Conservation (phyloP, 2,888 invertebrate genomes). For the Acrocyrtus sp. region DNA sequence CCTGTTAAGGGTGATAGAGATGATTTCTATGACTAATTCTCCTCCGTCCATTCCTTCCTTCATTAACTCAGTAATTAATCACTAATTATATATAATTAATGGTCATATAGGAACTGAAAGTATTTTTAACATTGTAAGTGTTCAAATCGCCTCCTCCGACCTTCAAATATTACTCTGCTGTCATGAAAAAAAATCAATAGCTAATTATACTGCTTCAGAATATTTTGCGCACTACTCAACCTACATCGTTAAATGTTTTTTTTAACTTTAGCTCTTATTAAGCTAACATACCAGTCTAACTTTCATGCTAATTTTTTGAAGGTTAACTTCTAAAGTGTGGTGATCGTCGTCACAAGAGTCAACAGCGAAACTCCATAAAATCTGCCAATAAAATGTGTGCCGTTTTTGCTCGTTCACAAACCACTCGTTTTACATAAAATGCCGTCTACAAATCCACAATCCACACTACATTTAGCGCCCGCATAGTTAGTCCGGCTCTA, state of each 20-base stretch:
- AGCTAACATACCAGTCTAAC: neutral
- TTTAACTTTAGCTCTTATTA: constrained; percentile 1
- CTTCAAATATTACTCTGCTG: neutral
- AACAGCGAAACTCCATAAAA: constrained; percentile 6
- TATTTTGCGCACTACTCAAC: neutral
- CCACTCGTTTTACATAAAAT: neutral
- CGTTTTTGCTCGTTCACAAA: neutral
- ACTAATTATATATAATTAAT: too few relatives aligned
- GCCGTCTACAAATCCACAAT: neutral
- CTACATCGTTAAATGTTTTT: neutral
- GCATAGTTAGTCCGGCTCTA: neutral
- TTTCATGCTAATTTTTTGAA: constrained; percentile 30
- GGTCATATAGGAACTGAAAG: too few relatives aligned
- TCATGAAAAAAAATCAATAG: neutral
- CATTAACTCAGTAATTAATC: too few relatives aligned
- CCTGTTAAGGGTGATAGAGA: too few relatives aligned
- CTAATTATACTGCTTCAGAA: neutral
- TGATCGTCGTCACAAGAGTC: neutral
- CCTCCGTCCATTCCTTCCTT: too few relatives aligned
- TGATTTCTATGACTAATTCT: too few relatives aligned
- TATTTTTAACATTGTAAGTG: constrained; percentile 27
- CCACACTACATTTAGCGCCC: neutral
- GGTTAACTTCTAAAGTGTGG: constrained; percentile 44
- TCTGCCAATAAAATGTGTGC: constrained; percentile 7
- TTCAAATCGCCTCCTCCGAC: neutral